Evolutionary conservation across 2,888 invertebrate genomes (phyloP).

Genomic region (Coronaproctus castanopsis): DNA sequence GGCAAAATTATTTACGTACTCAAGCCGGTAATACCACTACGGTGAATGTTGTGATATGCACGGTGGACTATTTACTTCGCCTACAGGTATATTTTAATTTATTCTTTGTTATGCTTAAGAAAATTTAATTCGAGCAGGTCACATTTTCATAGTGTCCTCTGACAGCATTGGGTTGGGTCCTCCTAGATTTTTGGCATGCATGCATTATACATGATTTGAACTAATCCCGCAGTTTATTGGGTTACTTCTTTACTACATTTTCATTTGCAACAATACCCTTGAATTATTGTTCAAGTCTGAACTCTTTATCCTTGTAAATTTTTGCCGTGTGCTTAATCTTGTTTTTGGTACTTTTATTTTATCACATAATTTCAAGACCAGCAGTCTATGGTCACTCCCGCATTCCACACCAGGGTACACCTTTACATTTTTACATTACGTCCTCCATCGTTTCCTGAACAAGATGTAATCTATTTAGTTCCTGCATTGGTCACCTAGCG

Average conservation of each 20-base stretch:
- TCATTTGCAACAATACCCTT: background rate
- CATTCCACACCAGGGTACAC: background rate
- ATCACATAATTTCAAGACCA: no score
- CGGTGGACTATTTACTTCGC: constrained; percentile 91
- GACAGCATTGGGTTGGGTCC: background rate
- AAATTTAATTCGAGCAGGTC: no score
- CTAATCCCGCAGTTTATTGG: background rate
- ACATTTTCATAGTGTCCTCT: background rate
- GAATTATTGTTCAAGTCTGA: background rate
- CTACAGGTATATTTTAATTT: constrained; percentile 37
- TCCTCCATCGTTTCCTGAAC: background rate
- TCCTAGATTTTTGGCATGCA: background rate
- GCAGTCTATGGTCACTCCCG: background rate
- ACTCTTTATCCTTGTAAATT: background rate
- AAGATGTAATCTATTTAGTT: no score
- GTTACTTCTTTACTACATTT: background rate
- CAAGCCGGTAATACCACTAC: constrained; percentile 99
- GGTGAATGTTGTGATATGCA: constrained; percentile 97
- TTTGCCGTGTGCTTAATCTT: no score
- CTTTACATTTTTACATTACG: no score
- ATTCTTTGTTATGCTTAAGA: no score
- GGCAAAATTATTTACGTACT: constrained; percentile 97
- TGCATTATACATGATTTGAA: background rate
- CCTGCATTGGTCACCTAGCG: no score
- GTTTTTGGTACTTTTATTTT: no score